Evolutionary conservation across 1,140 invertebrate species (phyloP).

Genomic region (Andrena cerasifolii): DNA sequence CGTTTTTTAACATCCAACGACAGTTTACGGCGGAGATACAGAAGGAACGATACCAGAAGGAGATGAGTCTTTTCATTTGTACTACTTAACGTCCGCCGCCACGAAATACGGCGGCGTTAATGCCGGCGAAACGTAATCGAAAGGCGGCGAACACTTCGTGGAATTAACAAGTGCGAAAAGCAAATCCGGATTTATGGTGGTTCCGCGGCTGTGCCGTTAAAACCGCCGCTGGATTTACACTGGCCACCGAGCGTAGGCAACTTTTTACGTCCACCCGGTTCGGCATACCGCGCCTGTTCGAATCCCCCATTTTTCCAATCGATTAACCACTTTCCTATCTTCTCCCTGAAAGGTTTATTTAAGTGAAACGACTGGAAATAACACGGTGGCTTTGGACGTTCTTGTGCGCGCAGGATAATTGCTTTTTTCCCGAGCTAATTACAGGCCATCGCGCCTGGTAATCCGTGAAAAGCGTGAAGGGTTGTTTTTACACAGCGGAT

Average conservation of each 20-base stretch:
- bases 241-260: neutral
- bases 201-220: conserved; percentile 50
- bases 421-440: neutral
- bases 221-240: conserved; percentile 20
- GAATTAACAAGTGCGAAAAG: conserved; percentile 60
- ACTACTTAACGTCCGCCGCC: conserved; percentile 37
- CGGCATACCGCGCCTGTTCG: neutral
- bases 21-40: conserved; percentile 50
- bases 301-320: neutral
- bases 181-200: conserved; percentile 54
- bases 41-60: conserved; percentile 10
- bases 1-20: neutral
- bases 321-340: neutral
- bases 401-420: neutral
- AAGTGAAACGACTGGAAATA: neutral
- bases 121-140: conserved; percentile 13
- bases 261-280: neutral
- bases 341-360: neutral
- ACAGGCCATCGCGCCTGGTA: neutral
- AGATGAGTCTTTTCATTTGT: conserved; percentile 45
- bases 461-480: conserved; percentile 3
- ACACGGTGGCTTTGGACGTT: neutral
- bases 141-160: conserved; percentile 27
- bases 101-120: conserved; percentile 47
- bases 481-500: neutral